These are phyloP conservation scores for Lethrus apterus DNA, from an alignment of 1,140 invertebrate genomes.

Conservation along the genomic window DNA sequence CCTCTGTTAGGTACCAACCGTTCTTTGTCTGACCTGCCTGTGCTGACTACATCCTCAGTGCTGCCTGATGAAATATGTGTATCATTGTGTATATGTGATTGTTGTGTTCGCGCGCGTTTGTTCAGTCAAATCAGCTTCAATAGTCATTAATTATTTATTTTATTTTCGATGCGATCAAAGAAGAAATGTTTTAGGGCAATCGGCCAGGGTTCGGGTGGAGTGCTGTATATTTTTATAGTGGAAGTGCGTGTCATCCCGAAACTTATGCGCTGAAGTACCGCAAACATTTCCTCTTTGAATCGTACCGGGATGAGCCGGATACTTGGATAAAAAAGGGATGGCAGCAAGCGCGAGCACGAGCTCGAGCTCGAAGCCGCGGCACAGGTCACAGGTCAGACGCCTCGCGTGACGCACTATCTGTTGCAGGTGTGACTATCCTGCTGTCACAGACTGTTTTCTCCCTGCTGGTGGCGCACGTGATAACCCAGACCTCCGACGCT, in stretches of 20 bases:
- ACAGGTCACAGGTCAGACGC: conserved; percentile 37
- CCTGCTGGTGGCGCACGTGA: conserved; percentile 92
- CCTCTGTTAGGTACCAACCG: conserved; percentile 80
- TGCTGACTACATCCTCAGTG: conserved; percentile 39
- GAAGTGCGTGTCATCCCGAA: not conserved
- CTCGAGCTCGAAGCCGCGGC: conserved; percentile 19
- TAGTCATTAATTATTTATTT: conserved; percentile 15
- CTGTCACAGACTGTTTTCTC: conserved; percentile 99
- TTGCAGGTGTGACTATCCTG: conserved; percentile 97
- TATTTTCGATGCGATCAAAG: conserved; percentile 34
- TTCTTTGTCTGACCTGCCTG: conserved; percentile 43
- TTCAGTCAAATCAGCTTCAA: no score
- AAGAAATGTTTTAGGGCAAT: conserved; percentile 37
- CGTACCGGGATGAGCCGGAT: conserved; percentile 37
- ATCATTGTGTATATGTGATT: conserved; percentile 39
- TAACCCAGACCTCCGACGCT: conserved; percentile 95
- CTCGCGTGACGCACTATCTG: conserved; percentile 45
- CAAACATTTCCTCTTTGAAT: conserved; percentile 41
- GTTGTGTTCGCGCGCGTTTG: conserved; percentile 31
- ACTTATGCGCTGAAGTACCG: conserved; percentile 19
- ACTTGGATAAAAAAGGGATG: conserved; percentile 41
- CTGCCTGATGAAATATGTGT: conserved; percentile 39
- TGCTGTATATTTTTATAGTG: conserved; percentile 20
- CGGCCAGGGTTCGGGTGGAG: conserved; percentile 18
- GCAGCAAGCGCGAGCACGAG: conserved; percentile 18